Percentiles rank a stretch among this genome's conserved stretches.
These are phyloP conservation scores for Chascanopsetta lugubris DNA, from an alignment of 2,113 vertebrate species.

Conservation along the genomic window DNA sequence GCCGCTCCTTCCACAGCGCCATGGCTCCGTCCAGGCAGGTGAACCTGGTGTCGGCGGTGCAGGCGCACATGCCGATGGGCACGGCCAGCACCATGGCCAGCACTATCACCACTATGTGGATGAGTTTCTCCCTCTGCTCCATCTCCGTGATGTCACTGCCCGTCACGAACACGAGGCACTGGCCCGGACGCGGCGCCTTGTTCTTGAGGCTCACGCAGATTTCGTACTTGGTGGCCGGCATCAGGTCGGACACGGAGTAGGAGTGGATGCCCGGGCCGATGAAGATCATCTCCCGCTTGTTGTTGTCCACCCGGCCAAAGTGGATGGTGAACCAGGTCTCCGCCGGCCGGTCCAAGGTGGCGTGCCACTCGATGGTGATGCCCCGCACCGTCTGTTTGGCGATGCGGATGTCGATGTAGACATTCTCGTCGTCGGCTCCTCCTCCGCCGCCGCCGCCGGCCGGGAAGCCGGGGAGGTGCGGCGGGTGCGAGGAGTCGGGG, in stretches of 20 bases:
- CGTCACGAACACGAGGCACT: conserved; percentile 89
- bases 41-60: conserved; percentile 82
- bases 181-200: conserved; percentile 79
- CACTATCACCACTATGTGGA: conserved; percentile 89
- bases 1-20: conserved; percentile 65
- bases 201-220: conserved; percentile 86
- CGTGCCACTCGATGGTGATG: conserved; percentile 89
- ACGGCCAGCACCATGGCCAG: conserved; percentile 88
- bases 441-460: not conserved
- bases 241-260: conserved; percentile 84
- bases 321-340: conserved; percentile 90
- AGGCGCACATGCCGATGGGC: conserved; percentile 87
- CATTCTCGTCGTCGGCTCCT: conserved; percentile 57
- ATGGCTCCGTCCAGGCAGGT: conserved; percentile 77
- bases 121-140: conserved; percentile 87
- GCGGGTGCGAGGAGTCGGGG: conserved; percentile 26
- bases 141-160: conserved; percentile 85
- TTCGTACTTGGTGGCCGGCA: conserved; percentile 89
- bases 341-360: conserved; percentile 64
- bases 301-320: conserved; percentile 76
- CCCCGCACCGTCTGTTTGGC: conserved; percentile 87
- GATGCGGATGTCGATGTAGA: conserved; percentile 86
- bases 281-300: conserved; percentile 84
- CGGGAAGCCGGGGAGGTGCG: conserved; percentile 26
- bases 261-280: conserved; percentile 87